Conservation (phyloP, 2,797 vertebrate genomes). For the Rachycentron canadum region DNA sequence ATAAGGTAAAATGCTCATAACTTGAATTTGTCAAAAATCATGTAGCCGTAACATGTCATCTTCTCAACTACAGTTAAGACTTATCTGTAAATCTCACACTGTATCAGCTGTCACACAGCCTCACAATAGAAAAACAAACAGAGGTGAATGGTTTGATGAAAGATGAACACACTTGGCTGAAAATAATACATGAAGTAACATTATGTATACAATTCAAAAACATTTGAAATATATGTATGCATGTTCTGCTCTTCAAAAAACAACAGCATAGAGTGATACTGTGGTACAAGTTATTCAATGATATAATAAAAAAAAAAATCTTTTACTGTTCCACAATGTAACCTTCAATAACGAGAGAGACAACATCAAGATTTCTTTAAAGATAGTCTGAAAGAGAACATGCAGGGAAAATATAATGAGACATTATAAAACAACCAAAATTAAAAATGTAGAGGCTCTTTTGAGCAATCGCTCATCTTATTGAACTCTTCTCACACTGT, state of each 20-base stretch:
- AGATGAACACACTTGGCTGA: background rate
- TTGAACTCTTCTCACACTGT: slow-evolving; percentile 23
- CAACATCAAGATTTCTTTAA: slow-evolving; percentile 18
- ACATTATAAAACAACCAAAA: background rate
- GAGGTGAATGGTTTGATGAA: slow-evolving; percentile 1
- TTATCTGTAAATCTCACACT: background rate
- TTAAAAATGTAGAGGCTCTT: background rate
- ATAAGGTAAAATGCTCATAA: background rate
- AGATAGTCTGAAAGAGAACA: slow-evolving; percentile 9
- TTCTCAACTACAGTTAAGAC: background rate
- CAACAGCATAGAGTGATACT: background rate
- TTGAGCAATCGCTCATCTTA: background rate
- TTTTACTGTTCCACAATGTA: background rate
- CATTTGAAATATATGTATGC: background rate
- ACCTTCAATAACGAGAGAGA: slow-evolving; percentile 25
- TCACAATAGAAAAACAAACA: slow-evolving; percentile 11
- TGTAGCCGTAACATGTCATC: background rate
- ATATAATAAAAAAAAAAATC: too few relatives aligned
- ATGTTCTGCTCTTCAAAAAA: background rate
- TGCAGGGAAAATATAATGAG: slow-evolving; percentile 18
- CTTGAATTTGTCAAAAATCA: background rate
- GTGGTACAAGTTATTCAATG: background rate
- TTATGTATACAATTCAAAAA: background rate
- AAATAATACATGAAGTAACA: background rate
- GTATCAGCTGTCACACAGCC: background rate